phyloP scores from a whole-genome alignment of 2,113 vertebrate species.

The Hypanus sabinus region DNA sequence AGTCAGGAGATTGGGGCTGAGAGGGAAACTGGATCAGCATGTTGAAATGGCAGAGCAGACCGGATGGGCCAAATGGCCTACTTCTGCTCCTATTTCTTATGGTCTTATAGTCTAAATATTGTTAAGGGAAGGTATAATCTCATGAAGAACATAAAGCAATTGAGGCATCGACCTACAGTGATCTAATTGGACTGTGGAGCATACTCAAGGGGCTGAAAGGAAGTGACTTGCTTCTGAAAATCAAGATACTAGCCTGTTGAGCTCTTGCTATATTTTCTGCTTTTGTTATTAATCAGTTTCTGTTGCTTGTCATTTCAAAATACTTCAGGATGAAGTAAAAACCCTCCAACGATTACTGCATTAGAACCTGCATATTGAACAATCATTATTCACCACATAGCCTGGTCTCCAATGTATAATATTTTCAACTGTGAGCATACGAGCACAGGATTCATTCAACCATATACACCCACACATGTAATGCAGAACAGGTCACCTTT shows the following conservation, averaged over 20 bases:
- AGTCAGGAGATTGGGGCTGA: too few relatives aligned
- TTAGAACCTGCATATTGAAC: background rate
- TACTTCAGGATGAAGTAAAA: background rate
- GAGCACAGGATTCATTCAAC: background rate
- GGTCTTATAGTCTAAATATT: background rate
- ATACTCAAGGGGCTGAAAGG: background rate
- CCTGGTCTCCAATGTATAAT: background rate
- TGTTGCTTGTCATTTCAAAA: background rate
- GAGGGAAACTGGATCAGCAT: too few relatives aligned
- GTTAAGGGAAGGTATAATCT: background rate
- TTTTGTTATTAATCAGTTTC: background rate
- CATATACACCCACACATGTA: too few relatives aligned
- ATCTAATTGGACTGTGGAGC: background rate
- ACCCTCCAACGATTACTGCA: background rate
- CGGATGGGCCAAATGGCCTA: too few relatives aligned
- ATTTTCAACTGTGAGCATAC: background rate
- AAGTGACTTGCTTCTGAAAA: background rate
- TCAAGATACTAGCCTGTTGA: too few relatives aligned
- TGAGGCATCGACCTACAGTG: background rate
- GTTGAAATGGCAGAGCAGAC: too few relatives aligned
- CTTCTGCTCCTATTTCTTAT: too few relatives aligned
- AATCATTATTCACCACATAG: background rate
- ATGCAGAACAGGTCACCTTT: too few relatives aligned
- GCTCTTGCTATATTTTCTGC: too few relatives aligned
- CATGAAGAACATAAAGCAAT: background rate